phyloP scores from a whole-genome alignment of 2,113 vertebrate genomes.

The Ptilorrhoa leucosticta region DNA sequence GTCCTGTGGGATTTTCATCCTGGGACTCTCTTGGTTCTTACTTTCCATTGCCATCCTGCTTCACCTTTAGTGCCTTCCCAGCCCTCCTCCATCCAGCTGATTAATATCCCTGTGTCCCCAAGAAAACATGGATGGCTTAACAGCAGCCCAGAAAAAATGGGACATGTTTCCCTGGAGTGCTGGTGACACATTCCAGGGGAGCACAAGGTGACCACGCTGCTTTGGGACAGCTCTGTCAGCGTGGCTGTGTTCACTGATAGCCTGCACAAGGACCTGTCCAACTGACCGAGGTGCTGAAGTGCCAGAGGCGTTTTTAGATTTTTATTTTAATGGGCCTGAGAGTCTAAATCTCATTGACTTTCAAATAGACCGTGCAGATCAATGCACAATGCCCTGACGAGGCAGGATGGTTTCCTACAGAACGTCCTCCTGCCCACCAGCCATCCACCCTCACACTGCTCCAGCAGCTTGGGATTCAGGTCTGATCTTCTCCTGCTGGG shows the following conservation, averaged over 20 bases:
- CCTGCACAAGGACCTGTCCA: neutral
- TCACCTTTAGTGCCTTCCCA: neutral
- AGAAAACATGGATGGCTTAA: neutral
- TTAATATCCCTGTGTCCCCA: neutral
- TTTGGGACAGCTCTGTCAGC: neutral
- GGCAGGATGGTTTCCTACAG: neutral
- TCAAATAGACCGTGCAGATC: neutral
- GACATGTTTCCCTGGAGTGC: neutral
- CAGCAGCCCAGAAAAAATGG: neutral
- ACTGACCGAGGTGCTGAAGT: neutral
- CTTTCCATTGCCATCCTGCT: neutral
- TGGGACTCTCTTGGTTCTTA: neutral
- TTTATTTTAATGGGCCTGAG: constrained; percentile 12
- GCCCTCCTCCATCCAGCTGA: neutral
- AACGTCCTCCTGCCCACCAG: neutral
- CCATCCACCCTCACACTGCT: neutral
- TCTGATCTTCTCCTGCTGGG: neutral
- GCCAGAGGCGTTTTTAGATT: neutral
- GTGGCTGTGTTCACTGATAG: neutral
- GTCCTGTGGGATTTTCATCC: neutral
- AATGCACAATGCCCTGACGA: constrained; percentile 14
- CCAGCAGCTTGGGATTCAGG: neutral
- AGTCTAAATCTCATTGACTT: constrained; percentile 48
- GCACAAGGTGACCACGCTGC: neutral
- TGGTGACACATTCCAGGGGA: neutral